A percentile compares a stretch with the other conserved stretches of the same genome.
phyloP scores from a whole-genome alignment of 2,113 vertebrate genomes.

The Hemicordylus capensis region DNA sequence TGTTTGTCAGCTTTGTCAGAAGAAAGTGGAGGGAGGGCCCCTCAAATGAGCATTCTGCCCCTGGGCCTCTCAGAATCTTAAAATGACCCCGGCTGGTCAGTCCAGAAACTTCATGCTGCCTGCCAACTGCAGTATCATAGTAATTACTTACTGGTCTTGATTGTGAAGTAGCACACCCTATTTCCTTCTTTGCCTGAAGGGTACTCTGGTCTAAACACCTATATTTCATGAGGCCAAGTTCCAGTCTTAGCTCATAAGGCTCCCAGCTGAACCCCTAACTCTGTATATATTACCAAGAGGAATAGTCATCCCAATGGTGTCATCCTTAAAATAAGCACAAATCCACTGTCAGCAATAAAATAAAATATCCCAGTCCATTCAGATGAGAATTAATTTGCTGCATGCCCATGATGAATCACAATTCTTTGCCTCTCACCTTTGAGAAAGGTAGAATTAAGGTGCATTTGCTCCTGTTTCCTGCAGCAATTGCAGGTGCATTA shows the following conservation, averaged over 20 bases:
- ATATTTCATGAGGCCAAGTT: not conserved
- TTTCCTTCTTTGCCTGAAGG: not conserved
- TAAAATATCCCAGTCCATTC: conserved; percentile 8
- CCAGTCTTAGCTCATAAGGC: not conserved
- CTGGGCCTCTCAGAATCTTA: no score
- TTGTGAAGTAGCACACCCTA: not conserved
- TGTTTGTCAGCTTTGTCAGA: no score
- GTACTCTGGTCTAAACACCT: not conserved
- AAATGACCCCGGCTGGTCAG: no score
- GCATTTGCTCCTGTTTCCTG: not conserved
- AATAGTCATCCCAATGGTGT: conserved; percentile 36
- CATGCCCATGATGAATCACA: conserved; percentile 8
- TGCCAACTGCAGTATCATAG: not conserved
- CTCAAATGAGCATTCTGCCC: no score
- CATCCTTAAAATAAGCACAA: conserved; percentile 16
- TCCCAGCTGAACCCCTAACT: not conserved
- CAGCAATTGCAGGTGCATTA: not conserved
- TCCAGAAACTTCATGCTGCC: not conserved
- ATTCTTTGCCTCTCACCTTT: conserved; percentile 29
- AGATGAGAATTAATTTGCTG: conserved; percentile 44
- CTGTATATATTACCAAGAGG: conserved; percentile 36
- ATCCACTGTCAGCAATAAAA: not conserved
- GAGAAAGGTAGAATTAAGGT: conserved; percentile 23
- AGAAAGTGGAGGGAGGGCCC: no score
- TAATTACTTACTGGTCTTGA: not conserved